Percentiles rank a stretch among this genome's conserved stretches.
phyloP scores from a whole-genome alignment of 2,888 invertebrate species.

The Oligia latruncula region DNA sequence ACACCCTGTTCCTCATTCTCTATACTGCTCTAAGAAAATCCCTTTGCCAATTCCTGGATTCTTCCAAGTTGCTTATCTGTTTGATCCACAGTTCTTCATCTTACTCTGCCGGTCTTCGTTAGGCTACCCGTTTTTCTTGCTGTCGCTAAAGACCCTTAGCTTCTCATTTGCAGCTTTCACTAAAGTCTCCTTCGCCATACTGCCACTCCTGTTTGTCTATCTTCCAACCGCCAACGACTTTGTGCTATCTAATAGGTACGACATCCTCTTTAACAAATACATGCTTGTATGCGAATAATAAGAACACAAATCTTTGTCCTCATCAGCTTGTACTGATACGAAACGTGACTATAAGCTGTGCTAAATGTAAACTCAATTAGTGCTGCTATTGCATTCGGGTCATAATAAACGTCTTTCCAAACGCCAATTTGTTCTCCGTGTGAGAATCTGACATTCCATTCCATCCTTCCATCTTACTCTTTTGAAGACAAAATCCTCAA shows the following conservation, averaged over 20 bases:
- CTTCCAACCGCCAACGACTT: not conserved
- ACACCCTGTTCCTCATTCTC: not conserved
- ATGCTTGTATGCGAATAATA: not conserved
- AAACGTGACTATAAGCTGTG: conserved; percentile 42
- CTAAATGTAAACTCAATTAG: conserved; percentile 37
- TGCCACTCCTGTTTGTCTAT: not conserved
- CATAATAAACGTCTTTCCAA: conserved; percentile 2
- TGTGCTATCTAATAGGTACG: not conserved
- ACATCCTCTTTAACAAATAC: not conserved
- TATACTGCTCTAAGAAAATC: not conserved
- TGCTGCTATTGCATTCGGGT: conserved; percentile 10
- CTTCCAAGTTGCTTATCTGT: not conserved
- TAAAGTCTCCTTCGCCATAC: not conserved
- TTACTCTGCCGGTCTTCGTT: not conserved
- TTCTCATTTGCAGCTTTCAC: not conserved
- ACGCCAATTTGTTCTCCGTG: not conserved
- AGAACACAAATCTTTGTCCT: conserved; percentile 4
- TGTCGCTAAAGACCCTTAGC: too few species aligned
- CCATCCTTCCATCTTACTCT: not conserved
- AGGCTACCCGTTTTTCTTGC: not conserved
- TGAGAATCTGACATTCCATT: not conserved
- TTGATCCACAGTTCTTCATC: not conserved
- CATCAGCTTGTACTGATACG: not conserved
- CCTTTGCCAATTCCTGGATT: not conserved
- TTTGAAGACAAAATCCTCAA: not conserved